Evolutionary conservation across 1,140 invertebrate genomes (phyloP), one percentile per base, ranked within the genome.

Genomic region (Plectrocnemia conspersa): DNA sequence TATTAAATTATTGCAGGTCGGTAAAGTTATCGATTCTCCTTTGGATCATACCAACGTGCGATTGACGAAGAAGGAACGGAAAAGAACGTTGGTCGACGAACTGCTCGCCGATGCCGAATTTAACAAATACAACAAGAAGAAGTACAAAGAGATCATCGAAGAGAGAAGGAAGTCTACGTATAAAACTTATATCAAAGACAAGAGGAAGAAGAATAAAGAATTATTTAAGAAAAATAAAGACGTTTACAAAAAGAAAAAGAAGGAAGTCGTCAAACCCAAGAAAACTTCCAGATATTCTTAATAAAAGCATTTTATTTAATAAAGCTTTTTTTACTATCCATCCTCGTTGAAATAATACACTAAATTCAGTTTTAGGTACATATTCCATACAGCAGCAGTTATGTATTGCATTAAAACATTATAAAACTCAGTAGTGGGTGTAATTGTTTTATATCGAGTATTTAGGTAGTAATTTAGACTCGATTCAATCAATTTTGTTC

Each of bases 51-150:
- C 88, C 44, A 82, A 79, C 56, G 80, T 84, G 58, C 76, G 93
- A 45, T 68, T 95, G 47, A 87, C 89, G 0, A 90, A 86, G 58
- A 94, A 91, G 67, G 79, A 93, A 63, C 78, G 91, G 2, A 97
- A 96, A 69, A 72, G 78, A 19, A 93, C 91, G 0, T 79, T 98
- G 54, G 91, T 97, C 0, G 93, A 98, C 58, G 94, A 98, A 68
- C 74, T 97, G 0, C 71, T 97, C 66, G 85, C 85, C 7, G 91
- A 97, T 81, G 86, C 88, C 11, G 82, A 93, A 63, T 89, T 94
- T 65, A 79, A 86, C 62, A 87, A 85, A 73, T 91, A 85, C 58
- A 91, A 88, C 64, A 93, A 92, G 70, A 81, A 81, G 58, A 89
- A 89, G 69, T 91, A 89, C 65, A 82, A 82, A 42, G 83, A 90